phyloP scores from a whole-genome alignment of 2,888 invertebrate species.

The Syrphus vitripennis region DNA sequence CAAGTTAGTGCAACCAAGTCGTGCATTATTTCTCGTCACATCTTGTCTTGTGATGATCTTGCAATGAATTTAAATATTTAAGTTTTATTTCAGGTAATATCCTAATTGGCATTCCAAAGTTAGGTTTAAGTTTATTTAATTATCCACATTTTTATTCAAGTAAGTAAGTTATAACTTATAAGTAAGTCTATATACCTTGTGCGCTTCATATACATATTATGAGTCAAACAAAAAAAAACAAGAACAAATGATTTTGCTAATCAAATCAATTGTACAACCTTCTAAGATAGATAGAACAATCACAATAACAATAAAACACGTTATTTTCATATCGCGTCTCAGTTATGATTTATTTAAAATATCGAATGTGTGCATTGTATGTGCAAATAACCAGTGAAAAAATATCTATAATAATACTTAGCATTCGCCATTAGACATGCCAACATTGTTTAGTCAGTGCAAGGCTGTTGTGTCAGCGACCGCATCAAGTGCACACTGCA shows the following conservation, averaged over 20 bases:
- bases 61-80: no score
- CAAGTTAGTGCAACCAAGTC: no score
- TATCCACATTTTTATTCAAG: background rate
- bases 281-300: background rate
- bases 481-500: constrained; percentile 75
- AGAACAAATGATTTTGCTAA: constrained; percentile 18
- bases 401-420: constrained; percentile 39
- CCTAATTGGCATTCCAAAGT: no score
- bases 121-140: no score
- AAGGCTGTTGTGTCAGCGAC: constrained; percentile 76
- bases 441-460: constrained; percentile 72
- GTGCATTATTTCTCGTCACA: no score
- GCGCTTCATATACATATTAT: background rate
- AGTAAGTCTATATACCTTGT: background rate
- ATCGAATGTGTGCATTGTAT: constrained; percentile 23
- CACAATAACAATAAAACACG: background rate
- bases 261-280: constrained; percentile 10
- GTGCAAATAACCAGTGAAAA: constrained; percentile 33
- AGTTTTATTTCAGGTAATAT: no score
- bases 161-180: background rate
- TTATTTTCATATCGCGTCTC: background rate
- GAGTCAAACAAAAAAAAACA: constrained; percentile 7
- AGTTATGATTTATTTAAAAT: constrained; percentile 1
- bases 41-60: no score
- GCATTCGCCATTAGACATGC: constrained; percentile 61